Evolutionary conservation across 2,113 vertebrate species (phyloP).

Genomic region (Crotalus tigris): DNA sequence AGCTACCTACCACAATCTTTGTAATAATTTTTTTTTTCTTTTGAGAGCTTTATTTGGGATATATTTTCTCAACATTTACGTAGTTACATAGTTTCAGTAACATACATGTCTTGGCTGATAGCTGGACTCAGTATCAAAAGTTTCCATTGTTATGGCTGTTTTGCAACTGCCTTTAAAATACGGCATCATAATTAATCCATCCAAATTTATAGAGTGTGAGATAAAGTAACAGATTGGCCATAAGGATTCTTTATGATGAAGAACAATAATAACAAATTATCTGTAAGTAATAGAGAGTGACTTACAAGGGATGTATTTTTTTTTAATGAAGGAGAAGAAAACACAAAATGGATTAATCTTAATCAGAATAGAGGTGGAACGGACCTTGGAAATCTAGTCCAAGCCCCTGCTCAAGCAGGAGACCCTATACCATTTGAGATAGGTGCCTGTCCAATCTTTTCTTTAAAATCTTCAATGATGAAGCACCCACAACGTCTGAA

Average conservation of each 20-base stretch:
- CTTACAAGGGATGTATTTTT: neutral
- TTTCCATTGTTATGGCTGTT: slow-evolving; percentile 34
- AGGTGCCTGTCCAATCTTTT: neutral
- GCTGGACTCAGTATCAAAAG: slow-evolving; percentile 19
- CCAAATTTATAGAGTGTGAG: neutral
- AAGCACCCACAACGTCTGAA: neutral
- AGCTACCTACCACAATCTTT: slow-evolving; percentile 5
- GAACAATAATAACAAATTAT: neutral
- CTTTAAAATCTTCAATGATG: neutral
- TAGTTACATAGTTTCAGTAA: slow-evolving; percentile 34
- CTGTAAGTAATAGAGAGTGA: neutral
- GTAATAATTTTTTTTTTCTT: slow-evolving; percentile 12
- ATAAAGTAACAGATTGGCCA: neutral
- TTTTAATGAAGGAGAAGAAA: neutral
- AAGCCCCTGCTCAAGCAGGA: neutral
- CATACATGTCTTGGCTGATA: neutral
- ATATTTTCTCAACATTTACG: slow-evolving; percentile 11
- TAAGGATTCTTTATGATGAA: neutral
- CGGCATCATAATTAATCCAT: neutral
- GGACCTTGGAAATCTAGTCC: neutral
- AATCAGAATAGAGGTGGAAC: neutral
- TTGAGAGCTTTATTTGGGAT: slow-evolving; percentile 8
- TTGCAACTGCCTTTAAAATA: neutral
- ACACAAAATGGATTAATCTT: neutral
- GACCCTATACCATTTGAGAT: neutral